phyloP scores from a whole-genome alignment of 2,797 vertebrate species.

The Acipenser transmontanus region DNA sequence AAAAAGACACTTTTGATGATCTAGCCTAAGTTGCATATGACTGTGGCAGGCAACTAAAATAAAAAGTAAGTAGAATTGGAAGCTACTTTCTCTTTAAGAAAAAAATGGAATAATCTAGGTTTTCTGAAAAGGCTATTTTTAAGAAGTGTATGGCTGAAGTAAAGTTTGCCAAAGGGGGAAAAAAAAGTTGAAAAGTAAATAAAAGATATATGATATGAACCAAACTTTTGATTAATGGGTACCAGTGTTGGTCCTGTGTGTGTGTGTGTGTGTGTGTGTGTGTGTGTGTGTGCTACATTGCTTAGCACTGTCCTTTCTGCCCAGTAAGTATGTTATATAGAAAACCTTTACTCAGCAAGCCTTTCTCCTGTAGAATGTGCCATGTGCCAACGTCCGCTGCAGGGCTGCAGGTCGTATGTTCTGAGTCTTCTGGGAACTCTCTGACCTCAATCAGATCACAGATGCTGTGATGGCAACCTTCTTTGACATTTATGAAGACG shows the following conservation, averaged over 20 bases:
- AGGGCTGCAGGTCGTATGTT: slow-evolving; percentile 70
- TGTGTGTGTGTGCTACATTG: background rate
- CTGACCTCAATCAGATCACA: slow-evolving; percentile 77
- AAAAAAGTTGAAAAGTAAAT: too few relatives aligned
- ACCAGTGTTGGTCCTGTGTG: background rate
- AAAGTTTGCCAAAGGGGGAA: too few relatives aligned
- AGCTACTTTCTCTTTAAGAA: too few relatives aligned
- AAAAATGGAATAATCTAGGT: too few relatives aligned
- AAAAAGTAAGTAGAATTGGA: too few relatives aligned
- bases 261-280: slow-evolving; percentile 4
- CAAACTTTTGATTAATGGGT: too few relatives aligned
- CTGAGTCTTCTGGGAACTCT: slow-evolving; percentile 82
- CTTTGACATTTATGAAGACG: slow-evolving; percentile 97
- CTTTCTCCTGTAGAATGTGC: slow-evolving; percentile 86
- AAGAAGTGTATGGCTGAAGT: too few relatives aligned
- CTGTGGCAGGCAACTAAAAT: too few relatives aligned
- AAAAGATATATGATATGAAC: too few relatives aligned
- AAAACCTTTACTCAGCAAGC: slow-evolving; percentile 66
- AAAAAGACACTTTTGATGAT: too few relatives aligned
- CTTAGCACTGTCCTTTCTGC: slow-evolving; percentile 5
- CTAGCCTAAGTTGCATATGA: too few relatives aligned
- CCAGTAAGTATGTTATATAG: background rate
- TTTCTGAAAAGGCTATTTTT: too few relatives aligned
- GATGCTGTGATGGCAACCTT: slow-evolving; percentile 79
- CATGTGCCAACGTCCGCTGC: slow-evolving; percentile 70